Base-by-base conservation (phyloP, 1,140 invertebrate species). In the Wiebesia pumilae region DNA sequence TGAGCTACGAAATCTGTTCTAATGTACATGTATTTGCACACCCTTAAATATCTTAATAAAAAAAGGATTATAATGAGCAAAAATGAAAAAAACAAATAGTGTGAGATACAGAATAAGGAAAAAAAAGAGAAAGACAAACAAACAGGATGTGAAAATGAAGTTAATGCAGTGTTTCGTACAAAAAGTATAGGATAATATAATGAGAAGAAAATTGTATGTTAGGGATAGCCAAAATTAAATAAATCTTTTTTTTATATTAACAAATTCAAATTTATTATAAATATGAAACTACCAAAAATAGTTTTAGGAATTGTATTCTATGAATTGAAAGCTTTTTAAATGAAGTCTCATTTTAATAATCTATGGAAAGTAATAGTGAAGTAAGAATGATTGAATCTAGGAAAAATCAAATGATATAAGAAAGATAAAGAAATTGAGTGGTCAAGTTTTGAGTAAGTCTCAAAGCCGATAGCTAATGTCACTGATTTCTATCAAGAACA, bases 1-100 rank as follows among this genome's bases (percentile, higher is more conserved):
- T 93, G 91, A 92, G 91, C 38, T 12, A 65, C 38, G 16, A 30
- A 33, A 10, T 40, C 40, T 9, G 9, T n/a, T 51, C 27, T n/a
- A 14, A 14, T 3, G 1, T 77, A 12, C n/a, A 47, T 24, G 35
- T 47, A 7, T 30, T 77, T 51, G 33, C 38, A 38, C 47, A 65
- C 62, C 47, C 67, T 81, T 75, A 35, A 40, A n/a, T 7, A 12
- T 51, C 27, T 38, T 67, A 1, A 40, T 47, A 24, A 54, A 69
- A 24, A 16, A 71, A 51, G 40, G 14, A n/a, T n/a, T 33, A 71
- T 58, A 24, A 67, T 27, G 16, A 19, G 2, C 7, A 35, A 43
- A 14, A 83, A 40, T 3, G n/a, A 83, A 10, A 38, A 43, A 54
- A 10, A 47, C 65, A 71, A 19, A n/a, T 0, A 73, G 43, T 9